Evolutionary conservation across 1,140 invertebrate species (phyloP).

Genomic region (Monochamus saltuarius): DNA sequence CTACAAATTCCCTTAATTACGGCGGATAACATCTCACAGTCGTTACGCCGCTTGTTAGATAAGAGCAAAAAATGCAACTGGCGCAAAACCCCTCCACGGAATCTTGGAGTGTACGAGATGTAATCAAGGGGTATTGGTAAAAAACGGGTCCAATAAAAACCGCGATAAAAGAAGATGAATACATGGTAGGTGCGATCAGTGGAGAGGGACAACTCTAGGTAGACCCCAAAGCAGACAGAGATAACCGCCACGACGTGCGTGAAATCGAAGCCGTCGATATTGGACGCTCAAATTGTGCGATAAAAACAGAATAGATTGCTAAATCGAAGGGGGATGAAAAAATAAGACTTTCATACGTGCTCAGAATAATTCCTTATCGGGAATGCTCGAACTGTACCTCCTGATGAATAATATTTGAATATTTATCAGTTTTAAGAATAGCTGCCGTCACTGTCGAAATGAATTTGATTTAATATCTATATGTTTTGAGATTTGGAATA

Average conservation of each 20-base stretch:
- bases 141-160: conserved; percentile 40
- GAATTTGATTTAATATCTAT: no score
- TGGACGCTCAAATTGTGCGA: conserved; percentile 46
- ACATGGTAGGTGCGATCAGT: conserved; percentile 22
- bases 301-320: conserved; percentile 49
- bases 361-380: conserved; percentile 26
- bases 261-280: conserved; percentile 29
- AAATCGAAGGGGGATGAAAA: conserved; percentile 49
- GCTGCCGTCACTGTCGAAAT: not conserved
- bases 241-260: conserved; percentile 24
- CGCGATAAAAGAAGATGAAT: conserved; percentile 41
- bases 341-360: conserved; percentile 46
- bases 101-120: conserved; percentile 20
- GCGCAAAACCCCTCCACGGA: not conserved
- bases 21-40: conserved; percentile 3
- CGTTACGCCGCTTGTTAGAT: not conserved
- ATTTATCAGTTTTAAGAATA: conserved; percentile 13
- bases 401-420: conserved; percentile 46
- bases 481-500: no score
- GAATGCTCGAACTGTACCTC: conserved; percentile 12
- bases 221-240: conserved; percentile 19
- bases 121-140: conserved; percentile 29
- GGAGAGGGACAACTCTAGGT: no score
- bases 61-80: conserved; percentile 7
- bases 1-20: conserved; percentile 8